A percentile compares a stretch with the other conserved stretches of the same genome.
These are phyloP conservation scores for Eumacrocentrus americanus DNA, from an alignment of 2,888 invertebrate genomes.

Conservation along the genomic window DNA sequence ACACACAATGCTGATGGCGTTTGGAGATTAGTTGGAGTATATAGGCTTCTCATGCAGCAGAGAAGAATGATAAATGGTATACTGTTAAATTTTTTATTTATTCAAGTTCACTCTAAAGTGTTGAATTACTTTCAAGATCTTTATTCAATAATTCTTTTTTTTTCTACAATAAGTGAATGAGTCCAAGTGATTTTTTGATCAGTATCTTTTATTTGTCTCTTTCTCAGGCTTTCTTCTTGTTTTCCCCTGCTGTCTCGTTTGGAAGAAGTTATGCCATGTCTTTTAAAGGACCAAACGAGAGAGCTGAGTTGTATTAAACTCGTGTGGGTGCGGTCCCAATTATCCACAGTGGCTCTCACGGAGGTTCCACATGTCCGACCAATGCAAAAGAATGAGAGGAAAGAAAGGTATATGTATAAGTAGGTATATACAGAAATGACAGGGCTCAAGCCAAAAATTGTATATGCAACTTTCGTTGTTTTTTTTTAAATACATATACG, in stretches of 20 bases:
- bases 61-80: neutral
- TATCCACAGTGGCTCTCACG: constrained; percentile 50
- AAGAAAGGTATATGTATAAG: too few relatives aligned
- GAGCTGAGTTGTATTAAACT: constrained; percentile 21
- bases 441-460: constrained; percentile 17
- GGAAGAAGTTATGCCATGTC: constrained; percentile 18
- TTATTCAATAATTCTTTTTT: constrained; percentile 2
- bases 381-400: neutral
- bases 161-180: neutral
- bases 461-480: neutral
- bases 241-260: constrained; percentile 17
- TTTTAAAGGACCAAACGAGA: constrained; percentile 13
- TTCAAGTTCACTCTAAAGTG: neutral
- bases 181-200: neutral
- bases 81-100: neutral
- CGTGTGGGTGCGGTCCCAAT: constrained; percentile 49
- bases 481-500: neutral
- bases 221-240: neutral
- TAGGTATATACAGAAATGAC: constrained; percentile 4
- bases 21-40: neutral
- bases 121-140: constrained; percentile 3
- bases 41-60: neutral
- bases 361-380: constrained; percentile 18
- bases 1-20: neutral
- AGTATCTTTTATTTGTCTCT: constrained; percentile 2